These are phyloP conservation scores for Aythya baeri DNA, from an alignment of 2,113 vertebrate genomes.

Conservation along the genomic window DNA sequence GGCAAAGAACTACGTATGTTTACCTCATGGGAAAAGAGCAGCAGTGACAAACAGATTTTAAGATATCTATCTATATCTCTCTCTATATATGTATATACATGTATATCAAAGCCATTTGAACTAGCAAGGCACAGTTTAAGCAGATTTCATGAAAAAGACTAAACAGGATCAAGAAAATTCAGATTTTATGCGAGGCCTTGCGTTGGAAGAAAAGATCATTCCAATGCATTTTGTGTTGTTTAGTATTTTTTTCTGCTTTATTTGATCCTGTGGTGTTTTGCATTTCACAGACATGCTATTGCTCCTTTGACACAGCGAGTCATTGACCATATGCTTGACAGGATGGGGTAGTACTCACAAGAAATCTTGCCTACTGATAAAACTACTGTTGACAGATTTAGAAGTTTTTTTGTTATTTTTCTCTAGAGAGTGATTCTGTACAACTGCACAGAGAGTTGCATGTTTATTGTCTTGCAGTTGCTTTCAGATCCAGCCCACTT, in stretches of 20 bases:
- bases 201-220: not conserved
- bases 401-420: not conserved
- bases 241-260: not conserved
- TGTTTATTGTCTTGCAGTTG: not conserved
- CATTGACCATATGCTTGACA: slow-evolving; percentile 42
- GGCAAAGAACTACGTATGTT: not conserved
- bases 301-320: slow-evolving; percentile 24
- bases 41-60: not conserved
- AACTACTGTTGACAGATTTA: slow-evolving; percentile 8
- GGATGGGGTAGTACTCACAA: not conserved
- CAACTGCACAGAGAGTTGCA: not conserved
- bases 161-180: not conserved
- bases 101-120: not conserved
- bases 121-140: not conserved
- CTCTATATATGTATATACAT: too few relatives aligned
- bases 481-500: not conserved
- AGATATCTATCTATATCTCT: too few relatives aligned
- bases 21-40: not conserved
- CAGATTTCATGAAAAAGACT: not conserved
- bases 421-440: not conserved
- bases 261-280: not conserved
- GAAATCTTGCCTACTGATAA: not conserved
- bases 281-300: not conserved
- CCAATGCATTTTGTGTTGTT: not conserved
- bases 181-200: not conserved